Percentiles rank a stretch among this genome's conserved stretches.
Evolutionary conservation across 2,888 invertebrate species (phyloP).

Genomic region (Conchocele bisecta): DNA sequence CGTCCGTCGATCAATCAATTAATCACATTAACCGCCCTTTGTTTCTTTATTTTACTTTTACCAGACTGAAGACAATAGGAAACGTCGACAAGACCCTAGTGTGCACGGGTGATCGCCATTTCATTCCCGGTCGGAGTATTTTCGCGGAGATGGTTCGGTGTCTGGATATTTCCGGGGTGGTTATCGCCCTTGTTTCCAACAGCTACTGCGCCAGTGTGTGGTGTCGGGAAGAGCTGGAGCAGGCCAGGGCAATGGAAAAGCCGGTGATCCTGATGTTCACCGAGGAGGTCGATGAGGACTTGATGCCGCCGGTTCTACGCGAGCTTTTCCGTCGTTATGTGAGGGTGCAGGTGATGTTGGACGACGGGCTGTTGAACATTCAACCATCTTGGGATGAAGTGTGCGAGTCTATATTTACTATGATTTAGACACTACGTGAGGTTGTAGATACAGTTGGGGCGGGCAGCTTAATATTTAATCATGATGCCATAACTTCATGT

Average conservation of each 20-base stretch:
- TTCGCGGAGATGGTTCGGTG: background rate
- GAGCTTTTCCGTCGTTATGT: background rate
- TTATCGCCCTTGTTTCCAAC: background rate
- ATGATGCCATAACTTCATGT: no score
- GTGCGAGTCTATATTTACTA: background rate
- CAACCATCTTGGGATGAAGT: background rate
- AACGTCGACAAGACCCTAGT: background rate
- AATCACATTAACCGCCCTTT: background rate
- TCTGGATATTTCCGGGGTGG: background rate
- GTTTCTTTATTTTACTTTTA: background rate
- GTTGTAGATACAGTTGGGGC: no score
- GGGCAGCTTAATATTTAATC: no score
- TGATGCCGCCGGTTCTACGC: background rate
- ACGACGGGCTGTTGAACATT: background rate
- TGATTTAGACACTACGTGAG: no score
- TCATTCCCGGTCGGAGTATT: background rate
- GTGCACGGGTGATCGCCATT: background rate
- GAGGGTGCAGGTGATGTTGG: background rate
- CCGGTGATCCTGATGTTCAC: background rate
- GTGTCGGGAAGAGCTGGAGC: background rate
- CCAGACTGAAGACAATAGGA: background rate
- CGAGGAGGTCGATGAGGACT: background rate
- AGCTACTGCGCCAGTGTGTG: background rate
- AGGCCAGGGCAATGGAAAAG: background rate
- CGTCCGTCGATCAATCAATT: no score